Base-by-base conservation (phyloP, 2,113 vertebrate species). In the Nycticebus coucang region DNA sequence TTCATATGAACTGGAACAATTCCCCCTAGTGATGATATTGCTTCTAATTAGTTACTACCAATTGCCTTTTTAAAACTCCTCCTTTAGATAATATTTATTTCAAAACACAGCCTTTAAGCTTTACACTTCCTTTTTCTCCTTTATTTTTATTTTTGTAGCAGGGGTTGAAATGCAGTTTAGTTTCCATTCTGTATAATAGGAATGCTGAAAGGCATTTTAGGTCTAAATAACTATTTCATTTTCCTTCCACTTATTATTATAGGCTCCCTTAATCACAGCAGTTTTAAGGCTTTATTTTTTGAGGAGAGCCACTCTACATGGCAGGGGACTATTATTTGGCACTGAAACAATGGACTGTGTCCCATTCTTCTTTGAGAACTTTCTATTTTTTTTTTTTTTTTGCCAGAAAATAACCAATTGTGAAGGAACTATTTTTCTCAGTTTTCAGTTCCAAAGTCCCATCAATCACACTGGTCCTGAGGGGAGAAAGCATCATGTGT, bases 381-480 rank as follows among this genome's bases (percentile, higher is more conserved):
- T 59, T 80, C 15, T 14, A 22, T 4, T n/a, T 62, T 24, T 28
- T 50, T n/a, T 66, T 18, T 68, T 68, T 86, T 55, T 41, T 50
- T 53, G 22, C 26, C 37, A 91, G 53, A 13, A 91, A 96, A 91
- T 83, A 91, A 75, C n/a, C 92, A 87, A 85, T 94, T 95, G 62
- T 94, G 93, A 97, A 96, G 50, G 41, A 89, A 90, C 83, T 57
- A 86, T 89, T 95, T 95, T 97, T 92, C 91, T 91, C 93, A 90
- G 80, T 78, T 85, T 96, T 97, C 45, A 90, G 41, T 91, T 96
- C 89, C 94, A 96, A 97, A 93, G 62, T 86, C 41, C 89, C 87
- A 97, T 98, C 97, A 97, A 96, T 98, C 96, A 97, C 19, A 68
- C 4, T 7, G 64, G 79, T 92, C 96, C 97, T 94, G 71, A 93